Base-by-base conservation (phyloP, 1,140 invertebrate genomes). In the Nebria ingens region DNA sequence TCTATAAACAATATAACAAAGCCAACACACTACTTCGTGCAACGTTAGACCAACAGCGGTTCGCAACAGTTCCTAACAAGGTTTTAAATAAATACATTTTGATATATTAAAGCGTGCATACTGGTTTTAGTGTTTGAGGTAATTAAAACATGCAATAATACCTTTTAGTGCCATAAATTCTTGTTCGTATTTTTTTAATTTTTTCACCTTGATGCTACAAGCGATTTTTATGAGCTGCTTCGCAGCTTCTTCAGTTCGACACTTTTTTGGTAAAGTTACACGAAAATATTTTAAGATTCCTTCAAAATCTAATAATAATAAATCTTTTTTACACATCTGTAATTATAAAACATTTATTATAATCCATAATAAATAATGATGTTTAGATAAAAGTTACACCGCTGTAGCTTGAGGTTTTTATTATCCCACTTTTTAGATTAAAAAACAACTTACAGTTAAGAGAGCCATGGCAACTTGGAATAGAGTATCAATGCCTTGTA, bases 291-390 rank as follows among this genome's bases (percentile, higher is more conserved):
- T 82, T 88, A 95, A 77, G 85, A 99, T 82, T 81, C 96, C 72
- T 75, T 99, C 97, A 72, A 99, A 99, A 75, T 99, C 97, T 49
- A 95, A 76, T 55, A 87, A 82, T 21, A 99, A 73, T n/a, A 99
- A 74, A 67, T 99, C 96, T 61, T 94, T 91, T 65, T 91, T 86
- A 50, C 89, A 92, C 57, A 82, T 73, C 85, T 89, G 65, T 3
- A 76, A 74, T 59, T 61, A 55, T 60, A 59, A 56, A 58, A 56
- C 59, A 23, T 29, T 6, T 51, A 22, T n/a, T 22, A 34, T 21
- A 40, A 49, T 51, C 52, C 19, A 58, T 15, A 51, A 55, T 55
- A 53, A 55, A 23, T 53, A 40, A 13, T 51, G 23, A 54, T 25
- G n/a, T 22, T 58, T 17, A 25, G 9, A 20, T 29, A n/a, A n/a